Evolutionary conservation across 2,113 vertebrate genomes (phyloP), one percentile per base, ranked within the genome.

Genomic region (Pyrgilauda ruficollis): DNA sequence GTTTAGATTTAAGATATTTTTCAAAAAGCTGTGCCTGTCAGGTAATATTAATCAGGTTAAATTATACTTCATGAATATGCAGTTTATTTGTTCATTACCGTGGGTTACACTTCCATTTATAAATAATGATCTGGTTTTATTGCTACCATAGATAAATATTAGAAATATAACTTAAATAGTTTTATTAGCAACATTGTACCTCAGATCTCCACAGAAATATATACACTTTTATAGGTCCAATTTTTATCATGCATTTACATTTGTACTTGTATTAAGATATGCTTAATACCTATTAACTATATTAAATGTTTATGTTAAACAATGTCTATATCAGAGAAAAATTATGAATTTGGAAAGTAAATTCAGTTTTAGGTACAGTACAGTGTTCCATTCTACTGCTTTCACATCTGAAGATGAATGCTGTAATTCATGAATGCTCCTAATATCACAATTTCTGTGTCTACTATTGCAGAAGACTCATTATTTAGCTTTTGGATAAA

Each of bases 11-110:
- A 72, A 49, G 50, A 26, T 49, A 59, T 81, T 92, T 92, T 91
- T 87, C 41, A 84, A 92, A 92, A 93, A 90, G 35, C 30, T 59
- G 13, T 72, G 13, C 20, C 7, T 66, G 28, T 69, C 52, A 91
- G 84, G 73, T 59, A 93, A 83, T 90, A 96, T 91, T 96, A 94
- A 93, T 93, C 50, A 94, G 46, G 23, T 82, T 89, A 94, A 94
- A 61, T 90, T 93, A 76, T 83, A 26, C 13, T 78, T 95, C 76
- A 96, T 96, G n/a, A 94, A 96, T 96, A 94, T 85, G 18, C 39
- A 96, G 85, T 39, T 50, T 79, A 23, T 94, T 91, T 95, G 27
- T 75, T 97, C 64, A 93, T 95, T 90, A 92, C 76, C 11, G 4
- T n/a, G 30, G 49, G 6, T 87, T 89, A 49, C 39, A 67, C 46